Base-by-base conservation (phyloP, 2,113 vertebrate species). In the Seriola aureovittata region DNA sequence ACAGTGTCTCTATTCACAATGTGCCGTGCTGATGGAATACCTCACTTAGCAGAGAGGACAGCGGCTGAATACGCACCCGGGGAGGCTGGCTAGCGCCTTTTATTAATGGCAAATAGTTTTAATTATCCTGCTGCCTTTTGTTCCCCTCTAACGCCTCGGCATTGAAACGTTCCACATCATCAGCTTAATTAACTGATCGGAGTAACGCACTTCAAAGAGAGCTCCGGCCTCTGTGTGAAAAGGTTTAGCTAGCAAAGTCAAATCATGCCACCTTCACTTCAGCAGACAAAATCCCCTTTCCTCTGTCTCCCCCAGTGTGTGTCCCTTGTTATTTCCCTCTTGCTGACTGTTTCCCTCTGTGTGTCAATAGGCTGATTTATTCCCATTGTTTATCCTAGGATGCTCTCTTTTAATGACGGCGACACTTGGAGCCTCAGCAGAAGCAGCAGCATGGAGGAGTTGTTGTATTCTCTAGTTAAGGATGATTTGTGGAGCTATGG, bases 71-170 rank as follows among this genome's bases (percentile, higher is more conserved):
- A 76, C 63, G 17, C 85, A 81, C 75, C 65, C 36, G 25, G 67
- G 86, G 83, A 75, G 72, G 69, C 65, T 7, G 66, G 57, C 72
- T 62, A 75, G 72, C 50, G 23, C 71, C 71, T 80, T 86, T 88
- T 88, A 89, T 85, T 89, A 92, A 91, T 36, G 72, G 71, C 85
- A 91, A 93, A 92, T 88, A 88, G 62, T 84, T 90, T 91, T 88
- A 92, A 94, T 93, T 84, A 90, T 77, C 90, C 83, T 5, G 70
- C 83, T 76, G 89, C 82, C 85, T 91, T 93, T 92, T 92, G 85
- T 92, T 87, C 86, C 60, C 75, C 76, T 78, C 80, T 42, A 79
- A 90, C 71, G 54, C 90, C 86, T 72, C 84, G 0, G 67, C 85
- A 82, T 63, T 78, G 90, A 91, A 78, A 74, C 67, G 34, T 68